Evolutionary conservation across 1,140 invertebrate genomes (phyloP).

Genomic region (Zaprionus ghesquierei): DNA sequence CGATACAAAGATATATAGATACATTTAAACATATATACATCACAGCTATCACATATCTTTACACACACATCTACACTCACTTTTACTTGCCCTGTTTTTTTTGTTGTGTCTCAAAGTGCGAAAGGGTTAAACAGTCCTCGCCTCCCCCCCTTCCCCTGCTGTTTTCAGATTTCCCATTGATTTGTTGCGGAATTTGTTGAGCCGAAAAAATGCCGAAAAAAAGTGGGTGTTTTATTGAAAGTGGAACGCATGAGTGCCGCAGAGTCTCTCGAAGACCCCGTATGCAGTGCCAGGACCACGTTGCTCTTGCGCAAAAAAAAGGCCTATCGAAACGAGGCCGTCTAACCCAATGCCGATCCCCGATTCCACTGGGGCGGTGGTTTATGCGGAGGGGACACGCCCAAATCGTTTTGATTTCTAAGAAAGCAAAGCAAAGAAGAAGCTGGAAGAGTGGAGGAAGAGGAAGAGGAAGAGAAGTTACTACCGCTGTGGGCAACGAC

Average conservation of each 20-base stretch:
- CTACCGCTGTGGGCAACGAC: slow-evolving; percentile 34
- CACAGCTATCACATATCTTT: neutral
- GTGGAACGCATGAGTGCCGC: slow-evolving; percentile 69
- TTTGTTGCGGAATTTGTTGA: slow-evolving; percentile 44
- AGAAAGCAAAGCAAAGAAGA: slow-evolving; percentile 66
- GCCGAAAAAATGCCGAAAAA: slow-evolving; percentile 40
- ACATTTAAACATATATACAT: neutral
- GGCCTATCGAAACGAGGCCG: slow-evolving; percentile 22
- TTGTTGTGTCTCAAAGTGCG: neutral
- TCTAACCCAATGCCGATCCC: slow-evolving; percentile 1
- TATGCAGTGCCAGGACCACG: neutral
- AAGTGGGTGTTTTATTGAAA: slow-evolving; percentile 76
- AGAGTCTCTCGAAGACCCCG: slow-evolving; percentile 28
- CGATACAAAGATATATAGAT: neutral
- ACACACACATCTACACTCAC: neutral
- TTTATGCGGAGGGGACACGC: slow-evolving; percentile 64
- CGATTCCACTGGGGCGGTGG: slow-evolving; percentile 53
- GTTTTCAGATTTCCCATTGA: slow-evolving; percentile 43
- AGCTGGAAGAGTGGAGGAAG: neutral
- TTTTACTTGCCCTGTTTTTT: neutral
- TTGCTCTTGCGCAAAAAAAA: neutral
- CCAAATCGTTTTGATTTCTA: slow-evolving; percentile 78
- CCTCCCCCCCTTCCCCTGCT: neutral
- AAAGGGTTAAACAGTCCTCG: slow-evolving; percentile 47
- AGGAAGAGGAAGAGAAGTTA: slow-evolving; percentile 51